Evolutionary conservation across 2,113 vertebrate species (phyloP).

Genomic region (Tursiops truncatus): DNA sequence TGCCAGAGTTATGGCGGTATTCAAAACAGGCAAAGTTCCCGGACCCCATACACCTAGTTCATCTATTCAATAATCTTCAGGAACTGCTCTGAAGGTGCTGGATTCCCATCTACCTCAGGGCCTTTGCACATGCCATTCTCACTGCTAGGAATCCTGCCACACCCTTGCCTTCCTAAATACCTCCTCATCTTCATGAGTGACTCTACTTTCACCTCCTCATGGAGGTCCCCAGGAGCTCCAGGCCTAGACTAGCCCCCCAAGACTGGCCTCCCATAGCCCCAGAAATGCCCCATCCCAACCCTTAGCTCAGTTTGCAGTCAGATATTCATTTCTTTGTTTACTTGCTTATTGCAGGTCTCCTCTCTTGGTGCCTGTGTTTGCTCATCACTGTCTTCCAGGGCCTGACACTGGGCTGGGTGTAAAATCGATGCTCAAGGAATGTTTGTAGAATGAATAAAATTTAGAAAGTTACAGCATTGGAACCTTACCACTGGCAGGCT

Average conservation of each 20-base stretch:
- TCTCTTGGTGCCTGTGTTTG: background rate
- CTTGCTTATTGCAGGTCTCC: background rate
- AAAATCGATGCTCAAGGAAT: background rate
- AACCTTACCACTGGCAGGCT: background rate
- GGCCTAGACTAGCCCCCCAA: background rate
- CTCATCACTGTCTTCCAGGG: background rate
- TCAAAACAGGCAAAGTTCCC: background rate
- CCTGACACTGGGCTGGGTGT: background rate
- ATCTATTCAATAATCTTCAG: background rate
- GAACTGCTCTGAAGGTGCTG: background rate
- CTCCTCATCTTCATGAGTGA: too few species aligned
- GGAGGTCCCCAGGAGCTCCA: background rate
- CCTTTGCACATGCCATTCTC: background rate
- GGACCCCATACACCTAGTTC: background rate
- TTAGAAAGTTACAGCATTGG: background rate
- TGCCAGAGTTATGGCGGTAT: too few species aligned
- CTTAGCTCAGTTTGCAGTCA: background rate
- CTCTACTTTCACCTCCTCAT: background rate
- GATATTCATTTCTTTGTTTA: background rate
- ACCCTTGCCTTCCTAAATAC: background rate
- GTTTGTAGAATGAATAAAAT: background rate
- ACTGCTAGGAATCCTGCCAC: background rate
- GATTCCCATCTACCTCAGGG: background rate
- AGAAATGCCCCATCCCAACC: background rate
- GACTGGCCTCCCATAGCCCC: too few species aligned